Conservation (phyloP, 2,113 vertebrate species). For the Ciconia maguari region DNA sequence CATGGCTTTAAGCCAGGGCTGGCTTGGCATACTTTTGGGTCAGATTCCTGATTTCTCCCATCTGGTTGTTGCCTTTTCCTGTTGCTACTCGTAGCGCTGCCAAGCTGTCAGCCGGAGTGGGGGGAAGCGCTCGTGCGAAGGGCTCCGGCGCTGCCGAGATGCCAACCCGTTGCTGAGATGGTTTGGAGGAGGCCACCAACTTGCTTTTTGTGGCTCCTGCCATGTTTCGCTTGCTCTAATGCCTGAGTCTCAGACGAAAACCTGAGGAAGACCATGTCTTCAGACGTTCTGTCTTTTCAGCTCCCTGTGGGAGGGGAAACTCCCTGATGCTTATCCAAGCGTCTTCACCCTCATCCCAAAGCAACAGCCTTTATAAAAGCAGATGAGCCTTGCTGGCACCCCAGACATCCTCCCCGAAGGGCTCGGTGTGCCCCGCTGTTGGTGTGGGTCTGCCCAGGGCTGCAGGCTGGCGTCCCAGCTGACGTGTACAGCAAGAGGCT, state of each 20-base stretch:
- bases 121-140: rapidly evolving
- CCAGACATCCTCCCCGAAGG: not conserved
- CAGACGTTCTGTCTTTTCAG: not conserved
- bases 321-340: not conserved
- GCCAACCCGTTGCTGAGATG: not conserved
- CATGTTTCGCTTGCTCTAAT: not conserved
- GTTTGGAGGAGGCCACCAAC: not conserved
- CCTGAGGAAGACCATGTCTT: not conserved
- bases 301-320: not conserved
- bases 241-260: not conserved
- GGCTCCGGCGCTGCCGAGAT: not conserved
- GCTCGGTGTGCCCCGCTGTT: not conserved
- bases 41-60: not conserved
- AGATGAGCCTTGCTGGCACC: not conserved
- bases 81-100: rapidly evolving
- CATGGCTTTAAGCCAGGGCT: not conserved
- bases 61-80: not conserved
- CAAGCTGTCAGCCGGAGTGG: rapidly evolving
- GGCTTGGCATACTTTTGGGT: not conserved
- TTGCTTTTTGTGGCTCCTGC: not conserved
- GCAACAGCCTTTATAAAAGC: not conserved
- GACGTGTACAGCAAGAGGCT: not conserved
- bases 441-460: not conserved
- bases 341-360: not conserved
- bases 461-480: not conserved